Evolutionary conservation across 2,113 vertebrate species (phyloP).

Genomic region (Trochalopteron elliotii): DNA sequence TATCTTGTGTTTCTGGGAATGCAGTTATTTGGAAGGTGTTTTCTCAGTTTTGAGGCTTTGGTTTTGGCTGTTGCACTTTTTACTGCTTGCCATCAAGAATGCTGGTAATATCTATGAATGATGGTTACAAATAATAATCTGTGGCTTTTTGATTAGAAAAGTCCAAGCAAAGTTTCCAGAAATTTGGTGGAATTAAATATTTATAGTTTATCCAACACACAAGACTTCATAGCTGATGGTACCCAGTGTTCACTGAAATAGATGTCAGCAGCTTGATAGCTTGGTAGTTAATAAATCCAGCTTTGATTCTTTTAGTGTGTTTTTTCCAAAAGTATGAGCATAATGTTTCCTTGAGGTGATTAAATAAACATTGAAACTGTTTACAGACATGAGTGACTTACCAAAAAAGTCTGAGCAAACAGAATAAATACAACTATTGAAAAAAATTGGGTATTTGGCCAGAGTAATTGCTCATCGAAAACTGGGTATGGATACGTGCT

Average conservation of each 20-base stretch:
- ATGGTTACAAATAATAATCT: neutral
- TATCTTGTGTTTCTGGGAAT: neutral
- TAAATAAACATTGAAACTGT: neutral
- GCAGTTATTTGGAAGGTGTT: neutral
- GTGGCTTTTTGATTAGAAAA: neutral
- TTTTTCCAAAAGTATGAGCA: neutral
- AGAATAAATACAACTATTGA: neutral
- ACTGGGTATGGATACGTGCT: neutral
- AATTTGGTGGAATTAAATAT: neutral
- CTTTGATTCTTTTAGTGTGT: neutral
- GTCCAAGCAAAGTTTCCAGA: neutral
- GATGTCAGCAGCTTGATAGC: neutral
- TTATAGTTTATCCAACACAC: neutral
- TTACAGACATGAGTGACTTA: neutral
- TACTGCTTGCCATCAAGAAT: neutral
- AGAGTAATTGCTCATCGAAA: neutral
- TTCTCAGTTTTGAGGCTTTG: neutral
- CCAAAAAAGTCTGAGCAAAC: neutral
- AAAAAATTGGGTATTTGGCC: neutral
- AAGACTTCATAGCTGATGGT: neutral
- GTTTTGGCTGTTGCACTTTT: neutral
- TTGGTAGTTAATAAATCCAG: neutral
- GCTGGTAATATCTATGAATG: neutral
- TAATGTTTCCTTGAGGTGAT: neutral
- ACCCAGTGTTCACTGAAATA: neutral